These are phyloP conservation scores for Calvadosia cruxmelitensis DNA, from an alignment of 30 jellyfish, hydroid and myxozoan species.

Conservation along the genomic window DNA sequence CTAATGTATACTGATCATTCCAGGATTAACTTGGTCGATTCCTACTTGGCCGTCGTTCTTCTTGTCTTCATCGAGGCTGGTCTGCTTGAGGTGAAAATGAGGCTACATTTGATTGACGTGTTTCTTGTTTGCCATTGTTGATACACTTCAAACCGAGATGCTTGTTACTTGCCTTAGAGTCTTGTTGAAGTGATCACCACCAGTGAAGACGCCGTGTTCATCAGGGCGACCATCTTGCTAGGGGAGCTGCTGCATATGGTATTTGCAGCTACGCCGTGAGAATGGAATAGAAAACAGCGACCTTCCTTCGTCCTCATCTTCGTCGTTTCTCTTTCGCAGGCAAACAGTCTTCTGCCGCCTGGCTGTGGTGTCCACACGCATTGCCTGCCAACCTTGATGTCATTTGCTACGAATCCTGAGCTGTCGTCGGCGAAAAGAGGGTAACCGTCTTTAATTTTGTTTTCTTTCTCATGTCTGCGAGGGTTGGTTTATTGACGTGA, in stretches of 20 bases:
- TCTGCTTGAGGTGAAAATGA: slow-evolving; percentile 58
- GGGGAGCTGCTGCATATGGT: slow-evolving; percentile 95
- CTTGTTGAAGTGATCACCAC: slow-evolving; percentile 82
- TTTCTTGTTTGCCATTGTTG: not conserved
- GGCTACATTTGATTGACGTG: not conserved
- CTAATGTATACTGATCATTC: slow-evolving; percentile 1
- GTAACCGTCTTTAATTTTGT: slow-evolving; percentile 23
- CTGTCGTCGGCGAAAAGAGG: slow-evolving; percentile 89
- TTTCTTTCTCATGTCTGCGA: no score
- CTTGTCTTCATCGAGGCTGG: slow-evolving; percentile 90
- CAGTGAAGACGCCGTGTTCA: slow-evolving; percentile 72
- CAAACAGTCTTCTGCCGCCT: slow-evolving; percentile 86
- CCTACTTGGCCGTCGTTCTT: slow-evolving; percentile 73
- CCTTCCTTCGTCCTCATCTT: no score
- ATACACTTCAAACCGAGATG: no score
- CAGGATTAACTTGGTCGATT: slow-evolving; percentile 78
- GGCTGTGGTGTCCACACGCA: slow-evolving; percentile 77
- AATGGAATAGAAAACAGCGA: no score
- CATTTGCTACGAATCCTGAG: slow-evolving; percentile 82
- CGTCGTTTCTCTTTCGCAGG: slow-evolving; percentile 20
- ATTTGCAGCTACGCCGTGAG: not conserved
- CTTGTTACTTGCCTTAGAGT: slow-evolving; percentile 29
- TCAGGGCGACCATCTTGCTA: slow-evolving; percentile 69
- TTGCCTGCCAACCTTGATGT: slow-evolving; percentile 85
- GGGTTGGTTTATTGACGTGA: no score